Base-by-base conservation (phyloP, 64 coral and sea anemone species). In the Actinia tenebrosa region DNA sequence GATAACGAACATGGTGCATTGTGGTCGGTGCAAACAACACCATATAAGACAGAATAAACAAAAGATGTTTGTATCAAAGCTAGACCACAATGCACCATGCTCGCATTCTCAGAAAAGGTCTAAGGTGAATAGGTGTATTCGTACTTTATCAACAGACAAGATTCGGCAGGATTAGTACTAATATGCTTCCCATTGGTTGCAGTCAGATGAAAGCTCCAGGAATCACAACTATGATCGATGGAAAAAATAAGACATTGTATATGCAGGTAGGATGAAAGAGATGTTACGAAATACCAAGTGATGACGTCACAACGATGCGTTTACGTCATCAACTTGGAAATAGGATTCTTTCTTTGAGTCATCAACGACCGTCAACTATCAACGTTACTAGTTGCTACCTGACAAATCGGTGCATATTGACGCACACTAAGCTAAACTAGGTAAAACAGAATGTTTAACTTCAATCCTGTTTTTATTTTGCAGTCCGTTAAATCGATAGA, bases 141-240 rank as follows among this genome's bases (percentile, higher is more conserved):
- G 30, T 37, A 37, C 30, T 37, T 37, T 37, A 37, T 37, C 30
- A 37, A 37, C 30, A 37, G 30, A 37, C 30, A 37, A 37, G 30
- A 37, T 37, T 37, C 30, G 30, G 30, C 30, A 37, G 30, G 30
- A 37, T 37, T 81, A 53, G 14, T 81, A 23, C 7, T 22, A 23
- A 66, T n/a, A 26, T 37, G 19, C 45, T 81, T 16, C 16, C 45
- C 7, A 22, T 2, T 27, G n/a, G 11, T 75, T 88, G 64, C 86
- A 99, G 97, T 89, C 97, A 99, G 86, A 95, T 99, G 97, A 99
- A 95, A 69, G 93, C 92, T 46, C 97, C 97, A 62, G 93, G 97
- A 63, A 85, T 99, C 44, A 95, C 93, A 13, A 99, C 97, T 6
- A 84, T 94, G 53, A 92, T 99, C 69, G 68, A 99, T 88, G 93